Evolutionary conservation across 2,888 invertebrate genomes (phyloP).

Genomic region (Odontomyia ornata): DNA sequence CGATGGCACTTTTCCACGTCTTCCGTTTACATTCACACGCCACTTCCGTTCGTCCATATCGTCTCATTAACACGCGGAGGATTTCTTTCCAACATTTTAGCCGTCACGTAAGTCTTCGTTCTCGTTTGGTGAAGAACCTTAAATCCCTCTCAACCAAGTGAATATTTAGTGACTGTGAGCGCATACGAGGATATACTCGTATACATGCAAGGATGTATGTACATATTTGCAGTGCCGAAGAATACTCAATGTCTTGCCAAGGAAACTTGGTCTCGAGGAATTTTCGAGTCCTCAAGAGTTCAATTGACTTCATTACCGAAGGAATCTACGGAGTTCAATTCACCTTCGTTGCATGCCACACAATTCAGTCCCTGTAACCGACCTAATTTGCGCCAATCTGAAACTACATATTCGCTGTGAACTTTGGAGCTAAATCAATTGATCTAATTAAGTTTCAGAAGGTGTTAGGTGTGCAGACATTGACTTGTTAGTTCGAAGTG

Average conservation of each 20-base stretch:
- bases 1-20: background rate
- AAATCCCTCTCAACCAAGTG: background rate
- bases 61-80: background rate
- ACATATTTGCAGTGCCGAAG: background rate
- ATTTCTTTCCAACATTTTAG: background rate
- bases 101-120: background rate
- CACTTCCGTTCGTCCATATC: background rate
- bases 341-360: background rate
- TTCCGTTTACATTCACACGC: background rate
- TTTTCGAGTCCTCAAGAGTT: constrained; percentile 14
- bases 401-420: background rate
- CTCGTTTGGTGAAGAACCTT: background rate
- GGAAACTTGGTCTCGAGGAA: background rate
- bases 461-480: too few relatives aligned
- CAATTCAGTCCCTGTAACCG: background rate
- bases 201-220: background rate
- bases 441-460: background rate
- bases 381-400: background rate
- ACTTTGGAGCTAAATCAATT: constrained; percentile 1
- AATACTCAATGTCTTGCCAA: background rate
- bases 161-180: background rate
- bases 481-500: too few relatives aligned
- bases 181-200: background rate
- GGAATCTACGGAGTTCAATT: background rate
- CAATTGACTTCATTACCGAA: constrained; percentile 10